Evolutionary conservation across 1,140 invertebrate species (phyloP), one percentile per base, ranked within the genome.

Genomic region (Drosophila bifasciata): DNA sequence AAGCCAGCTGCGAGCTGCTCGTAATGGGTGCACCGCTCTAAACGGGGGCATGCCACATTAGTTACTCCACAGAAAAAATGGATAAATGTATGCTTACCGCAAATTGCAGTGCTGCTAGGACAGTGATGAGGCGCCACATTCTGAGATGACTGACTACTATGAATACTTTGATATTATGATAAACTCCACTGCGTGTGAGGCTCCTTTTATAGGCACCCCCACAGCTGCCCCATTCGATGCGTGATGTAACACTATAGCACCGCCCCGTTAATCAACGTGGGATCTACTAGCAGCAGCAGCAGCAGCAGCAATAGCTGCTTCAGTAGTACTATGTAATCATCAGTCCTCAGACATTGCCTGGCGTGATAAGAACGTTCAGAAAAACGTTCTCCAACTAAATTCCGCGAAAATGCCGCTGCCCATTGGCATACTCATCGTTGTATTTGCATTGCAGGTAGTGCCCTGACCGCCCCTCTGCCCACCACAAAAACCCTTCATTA

Each of bases 241-340:
- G 32, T 50, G 48, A 67, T 39, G 72, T 67, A 50, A 56, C 66
- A 19, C 32, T n/a, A 3, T 11, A 53, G n/a, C 11, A 13, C 52
- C 66, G 51, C 32, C 46, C 39, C 23, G 43, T 57, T 11, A 46
- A 51, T 48, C 46, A 52, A 62, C 21, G 52, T 49, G 50, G 32
- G 45, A 76, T 52, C 32, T 13, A 36, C 32, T 7, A 3, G 2
- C 9, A 11, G 32, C 32, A 11, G 32, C 43, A 41, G 17, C 21
- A 9, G 16, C 13, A 58, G 23, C n/a, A n/a, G n/a, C n/a, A n/a
- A n/a, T n/a, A n/a, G n/a, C n/a, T n/a, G n/a, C n/a, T n/a, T n/a
- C n/a, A n/a, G n/a, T n/a, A n/a, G n/a, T n/a, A n/a, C n/a, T 44
- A 48, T 76, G 43, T 79, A 85, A 85, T 85, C 81, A 81, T 85